Conservation (phyloP, 2,113 vertebrate species). For the Recurvirostra avosetta region DNA sequence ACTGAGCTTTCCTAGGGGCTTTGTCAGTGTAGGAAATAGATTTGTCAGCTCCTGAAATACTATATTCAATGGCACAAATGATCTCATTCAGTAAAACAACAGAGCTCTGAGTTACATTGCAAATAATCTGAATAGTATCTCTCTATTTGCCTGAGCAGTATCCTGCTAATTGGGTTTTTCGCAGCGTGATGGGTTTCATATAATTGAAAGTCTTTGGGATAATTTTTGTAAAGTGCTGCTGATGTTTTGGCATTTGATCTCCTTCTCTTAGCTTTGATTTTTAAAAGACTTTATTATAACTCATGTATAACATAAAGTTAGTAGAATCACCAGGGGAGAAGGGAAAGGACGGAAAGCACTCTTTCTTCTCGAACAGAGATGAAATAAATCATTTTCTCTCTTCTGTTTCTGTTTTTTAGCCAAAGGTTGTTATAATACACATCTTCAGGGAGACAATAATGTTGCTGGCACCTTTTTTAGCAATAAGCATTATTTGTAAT, state of each 20-base stretch:
- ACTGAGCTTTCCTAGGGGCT: not conserved
- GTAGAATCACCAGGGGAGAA: not conserved
- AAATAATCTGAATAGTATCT: not conserved
- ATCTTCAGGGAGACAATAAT: not conserved
- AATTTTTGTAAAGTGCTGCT: not conserved
- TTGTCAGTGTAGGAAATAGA: not conserved
- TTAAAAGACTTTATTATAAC: not conserved
- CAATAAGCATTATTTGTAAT: not conserved
- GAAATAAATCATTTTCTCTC: not conserved
- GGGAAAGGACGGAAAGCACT: not conserved
- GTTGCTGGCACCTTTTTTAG: not conserved
- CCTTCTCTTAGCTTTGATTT: not conserved
- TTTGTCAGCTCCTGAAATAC: not conserved
- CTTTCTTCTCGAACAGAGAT: not conserved
- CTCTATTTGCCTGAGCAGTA: not conserved
- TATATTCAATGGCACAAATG: not conserved
- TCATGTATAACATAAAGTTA: not conserved
- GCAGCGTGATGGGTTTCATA: not conserved
- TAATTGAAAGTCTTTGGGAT: not conserved
- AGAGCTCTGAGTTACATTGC: not conserved
- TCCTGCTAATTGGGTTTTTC: not conserved
- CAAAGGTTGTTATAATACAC: not conserved
- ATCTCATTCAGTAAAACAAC: not conserved
- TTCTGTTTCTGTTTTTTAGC: not conserved
- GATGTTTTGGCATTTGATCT: not conserved